Percentiles rank a stretch among this genome's conserved stretches.
Conservation (phyloP, 2,797 vertebrate species). For the Odontamblyopus lacepedii region DNA sequence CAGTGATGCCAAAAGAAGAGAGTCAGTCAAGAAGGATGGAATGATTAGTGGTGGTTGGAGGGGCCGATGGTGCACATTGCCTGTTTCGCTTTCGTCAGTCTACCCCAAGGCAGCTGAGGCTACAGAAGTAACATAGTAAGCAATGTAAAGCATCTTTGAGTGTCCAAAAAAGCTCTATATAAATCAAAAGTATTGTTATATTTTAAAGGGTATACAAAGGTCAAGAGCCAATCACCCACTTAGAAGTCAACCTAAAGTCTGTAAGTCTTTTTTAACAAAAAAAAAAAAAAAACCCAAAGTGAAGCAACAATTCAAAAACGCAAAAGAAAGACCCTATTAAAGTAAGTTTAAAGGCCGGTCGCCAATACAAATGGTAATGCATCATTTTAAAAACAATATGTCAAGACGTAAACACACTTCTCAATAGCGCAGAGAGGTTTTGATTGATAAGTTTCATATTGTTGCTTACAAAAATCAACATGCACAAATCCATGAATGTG, state of each 20-base stretch:
- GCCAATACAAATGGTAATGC: not conserved
- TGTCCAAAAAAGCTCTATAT: not conserved
- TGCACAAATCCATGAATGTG: not conserved
- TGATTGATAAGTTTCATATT: slow-evolving; percentile 3
- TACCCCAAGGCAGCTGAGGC: not conserved
- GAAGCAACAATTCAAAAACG: not conserved
- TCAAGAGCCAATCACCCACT: too few species aligned
- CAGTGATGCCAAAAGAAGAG: too few species aligned
- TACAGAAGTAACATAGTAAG: not conserved
- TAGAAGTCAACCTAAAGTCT: too few species aligned
- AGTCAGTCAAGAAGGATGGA: too few species aligned
- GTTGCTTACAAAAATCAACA: not conserved
- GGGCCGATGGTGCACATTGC: not conserved
- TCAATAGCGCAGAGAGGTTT: not conserved
- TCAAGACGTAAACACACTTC: not conserved
- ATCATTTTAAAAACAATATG: not conserved
- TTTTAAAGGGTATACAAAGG: too few species aligned
- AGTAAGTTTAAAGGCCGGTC: not conserved
- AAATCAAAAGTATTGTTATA: not conserved
- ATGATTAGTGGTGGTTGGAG: not conserved
- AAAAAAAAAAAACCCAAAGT: too few species aligned
- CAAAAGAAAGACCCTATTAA: not conserved
- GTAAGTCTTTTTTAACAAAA: too few species aligned
- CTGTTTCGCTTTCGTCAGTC: not conserved
- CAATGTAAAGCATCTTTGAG: not conserved